Evolutionary conservation across 2,113 vertebrate genomes (phyloP).

Genomic region (Gulo gulo): DNA sequence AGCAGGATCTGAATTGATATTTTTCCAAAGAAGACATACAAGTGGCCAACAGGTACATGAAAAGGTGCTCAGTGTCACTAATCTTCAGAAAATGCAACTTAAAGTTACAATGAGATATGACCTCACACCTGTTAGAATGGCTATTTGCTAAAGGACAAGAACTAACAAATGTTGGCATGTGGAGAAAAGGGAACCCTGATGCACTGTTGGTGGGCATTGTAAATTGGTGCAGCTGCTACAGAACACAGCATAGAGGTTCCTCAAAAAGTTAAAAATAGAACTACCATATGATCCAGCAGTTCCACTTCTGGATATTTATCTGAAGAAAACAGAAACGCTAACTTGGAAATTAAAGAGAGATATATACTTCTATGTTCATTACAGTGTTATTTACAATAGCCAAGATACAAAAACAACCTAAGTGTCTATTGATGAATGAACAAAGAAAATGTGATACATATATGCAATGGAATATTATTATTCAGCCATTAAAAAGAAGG

Average conservation of each 20-base stretch:
- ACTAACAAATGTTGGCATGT: neutral
- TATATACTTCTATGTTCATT: neutral
- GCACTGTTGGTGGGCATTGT: neutral
- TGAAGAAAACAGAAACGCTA: neutral
- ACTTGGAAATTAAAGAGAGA: neutral
- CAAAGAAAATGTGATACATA: neutral
- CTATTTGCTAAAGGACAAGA: neutral
- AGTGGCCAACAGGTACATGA: neutral
- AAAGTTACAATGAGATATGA: neutral
- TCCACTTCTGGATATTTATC: neutral
- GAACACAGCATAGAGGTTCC: neutral
- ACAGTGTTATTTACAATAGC: neutral
- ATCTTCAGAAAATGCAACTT: neutral
- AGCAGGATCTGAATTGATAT: neutral
- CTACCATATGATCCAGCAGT: neutral
- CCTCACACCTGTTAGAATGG: neutral
- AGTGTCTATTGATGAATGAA: neutral
- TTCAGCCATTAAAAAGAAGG: neutral
- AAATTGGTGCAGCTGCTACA: neutral
- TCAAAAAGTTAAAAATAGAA: neutral
- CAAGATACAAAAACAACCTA: neutral
- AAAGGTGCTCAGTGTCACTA: neutral
- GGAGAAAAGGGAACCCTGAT: neutral
- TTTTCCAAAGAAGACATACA: neutral
- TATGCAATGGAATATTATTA: neutral